A percentile compares a stretch with the other conserved stretches of the same genome.
Evolutionary conservation across 2,113 vertebrate genomes (phyloP).

Genomic region (Cyprinodon tularosa): DNA sequence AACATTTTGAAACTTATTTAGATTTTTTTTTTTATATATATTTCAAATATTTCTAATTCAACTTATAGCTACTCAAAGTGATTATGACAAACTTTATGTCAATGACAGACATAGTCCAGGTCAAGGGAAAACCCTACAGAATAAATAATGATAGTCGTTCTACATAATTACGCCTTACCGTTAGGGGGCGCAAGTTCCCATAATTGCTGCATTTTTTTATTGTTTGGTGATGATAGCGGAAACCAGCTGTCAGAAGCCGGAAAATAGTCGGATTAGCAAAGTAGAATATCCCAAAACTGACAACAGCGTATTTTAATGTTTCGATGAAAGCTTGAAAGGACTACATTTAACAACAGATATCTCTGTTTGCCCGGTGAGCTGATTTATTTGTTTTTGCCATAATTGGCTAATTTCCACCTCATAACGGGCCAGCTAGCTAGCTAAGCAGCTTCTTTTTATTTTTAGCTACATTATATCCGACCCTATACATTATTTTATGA

Average conservation of each 20-base stretch:
- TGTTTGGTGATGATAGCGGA: slow-evolving; percentile 26
- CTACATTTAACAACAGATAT: slow-evolving; percentile 13
- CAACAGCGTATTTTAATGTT: slow-evolving; percentile 21
- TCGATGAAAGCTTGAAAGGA: not conserved
- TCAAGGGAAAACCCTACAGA: too few species aligned
- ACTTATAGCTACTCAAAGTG: too few species aligned
- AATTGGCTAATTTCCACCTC: not conserved
- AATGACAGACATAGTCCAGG: too few species aligned
- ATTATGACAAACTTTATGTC: too few species aligned
- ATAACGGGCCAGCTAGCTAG: slow-evolving; percentile 3
- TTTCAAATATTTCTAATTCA: too few species aligned
- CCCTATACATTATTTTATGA: not conserved
- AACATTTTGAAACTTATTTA: too few species aligned
- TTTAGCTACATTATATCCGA: not conserved
- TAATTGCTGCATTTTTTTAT: not conserved
- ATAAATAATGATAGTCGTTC: too few species aligned
- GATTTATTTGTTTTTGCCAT: fast-evolving
- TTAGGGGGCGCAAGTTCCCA: slow-evolving; percentile 11
- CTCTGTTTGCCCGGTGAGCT: slow-evolving; percentile 48
- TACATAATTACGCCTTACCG: slow-evolving; percentile 1
- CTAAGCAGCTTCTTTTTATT: not conserved
- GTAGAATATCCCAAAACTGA: slow-evolving; percentile 6
- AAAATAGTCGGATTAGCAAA: slow-evolving; percentile 15
- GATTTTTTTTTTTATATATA: too few species aligned
- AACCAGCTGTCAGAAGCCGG: slow-evolving; percentile 48